Conservation (phyloP, 2,113 vertebrate genomes). For the Actinemys pallida region DNA sequence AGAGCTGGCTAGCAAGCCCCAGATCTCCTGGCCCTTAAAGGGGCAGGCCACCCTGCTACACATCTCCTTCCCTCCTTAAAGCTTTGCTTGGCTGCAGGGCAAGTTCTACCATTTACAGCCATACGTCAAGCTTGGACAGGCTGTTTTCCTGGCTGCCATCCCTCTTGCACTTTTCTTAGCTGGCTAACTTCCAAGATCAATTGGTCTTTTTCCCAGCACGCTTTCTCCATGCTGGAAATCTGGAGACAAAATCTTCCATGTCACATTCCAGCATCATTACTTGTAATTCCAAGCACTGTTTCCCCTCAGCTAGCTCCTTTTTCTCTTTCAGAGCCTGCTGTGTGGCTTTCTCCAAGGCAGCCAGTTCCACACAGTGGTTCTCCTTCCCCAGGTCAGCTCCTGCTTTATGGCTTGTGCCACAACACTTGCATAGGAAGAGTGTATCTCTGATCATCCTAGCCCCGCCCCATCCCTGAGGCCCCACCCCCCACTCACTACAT, state of each 20-base stretch:
- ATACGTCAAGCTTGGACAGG: not conserved
- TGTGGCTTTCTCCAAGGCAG: not conserved
- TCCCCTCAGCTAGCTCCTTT: not conserved
- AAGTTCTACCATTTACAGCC: not conserved
- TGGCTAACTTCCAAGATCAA: not conserved
- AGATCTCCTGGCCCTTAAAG: not conserved
- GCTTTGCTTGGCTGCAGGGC: not conserved
- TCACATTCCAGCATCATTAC: not conserved
- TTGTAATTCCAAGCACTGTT: not conserved
- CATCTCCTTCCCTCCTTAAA: not conserved
- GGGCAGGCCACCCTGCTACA: not conserved
- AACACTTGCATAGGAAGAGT: not conserved
- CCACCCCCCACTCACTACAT: too few relatives aligned
- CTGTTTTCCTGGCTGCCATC: not conserved
- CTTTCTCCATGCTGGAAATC: not conserved
- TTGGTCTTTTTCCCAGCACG: not conserved
- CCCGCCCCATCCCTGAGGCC: too few relatives aligned
- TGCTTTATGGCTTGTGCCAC: not conserved
- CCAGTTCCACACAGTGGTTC: not conserved
- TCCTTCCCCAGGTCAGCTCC: not conserved
- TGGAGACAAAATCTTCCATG: not conserved
- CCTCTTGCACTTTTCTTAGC: not conserved
- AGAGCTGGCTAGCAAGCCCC: not conserved
- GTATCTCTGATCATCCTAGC: not conserved
- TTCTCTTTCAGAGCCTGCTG: not conserved